Base-by-base conservation (phyloP, 2,797 vertebrate species). In the Danio aesculapii region DNA sequence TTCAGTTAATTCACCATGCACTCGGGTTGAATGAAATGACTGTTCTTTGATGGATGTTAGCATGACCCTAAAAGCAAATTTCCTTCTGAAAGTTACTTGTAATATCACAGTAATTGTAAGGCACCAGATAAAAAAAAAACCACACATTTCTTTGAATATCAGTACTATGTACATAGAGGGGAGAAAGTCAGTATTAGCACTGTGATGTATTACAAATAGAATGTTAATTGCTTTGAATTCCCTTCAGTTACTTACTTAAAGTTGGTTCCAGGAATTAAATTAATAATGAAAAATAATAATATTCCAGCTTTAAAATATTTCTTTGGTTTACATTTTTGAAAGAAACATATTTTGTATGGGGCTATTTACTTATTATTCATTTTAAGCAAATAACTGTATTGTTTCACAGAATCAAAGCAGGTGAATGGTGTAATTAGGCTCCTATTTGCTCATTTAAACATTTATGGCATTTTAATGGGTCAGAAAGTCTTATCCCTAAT, bases 1-100 rank as follows among this genome's bases (percentile, higher is more conserved):
- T 81, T 81, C 66, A 49, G 75, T 50, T 75, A 79, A 81, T 83
- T 81, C 75, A 19, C 52, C 75, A 72, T 75, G 59, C 19, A 13
- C 70, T 68, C 2, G 6, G 5, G n/a, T 55, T 62, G 49, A 79
- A 71, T 71, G 52, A 72, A 79, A 62, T 63, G 47, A 9, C 41
- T 46, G 17, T 57, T 50, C 19, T 84, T 81, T 81, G 71, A 78
- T 72, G 17, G 61, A 75, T 75, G 41, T 57, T 70, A 68, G 43
- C 30, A 2, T 75, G 63, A 75, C 41, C 63, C 61, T 41, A 63
- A 83, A 83, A 70, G 72, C 70, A 14, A 21, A 49, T 79, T 68
- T 67, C 49, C 47, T 39, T 55, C n/a, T 69, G 7, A 69, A 79
- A 41, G 70, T 79, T 47, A 9, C 17, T 11, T 57, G 58, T 63